Conservation (phyloP, 2,888 invertebrate genomes). For the Amphipyra berbera region DNA sequence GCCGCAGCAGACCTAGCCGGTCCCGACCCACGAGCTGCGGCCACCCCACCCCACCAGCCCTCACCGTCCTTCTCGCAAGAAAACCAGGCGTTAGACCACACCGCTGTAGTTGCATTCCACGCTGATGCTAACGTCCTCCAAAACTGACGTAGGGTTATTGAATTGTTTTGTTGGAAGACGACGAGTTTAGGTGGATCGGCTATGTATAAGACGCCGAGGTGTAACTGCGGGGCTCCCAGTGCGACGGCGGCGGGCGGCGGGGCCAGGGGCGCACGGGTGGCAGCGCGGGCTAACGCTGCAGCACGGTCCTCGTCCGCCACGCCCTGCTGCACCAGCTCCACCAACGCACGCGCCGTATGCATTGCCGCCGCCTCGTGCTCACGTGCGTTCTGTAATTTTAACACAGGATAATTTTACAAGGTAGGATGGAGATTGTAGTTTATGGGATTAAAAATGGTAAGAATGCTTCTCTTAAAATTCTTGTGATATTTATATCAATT, state of each 20-base stretch:
- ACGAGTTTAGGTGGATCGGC: constrained; percentile 79
- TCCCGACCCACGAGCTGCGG: constrained; percentile 82
- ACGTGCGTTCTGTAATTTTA: constrained; percentile 74
- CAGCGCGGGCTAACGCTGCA: constrained; percentile 81
- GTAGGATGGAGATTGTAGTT: background rate
- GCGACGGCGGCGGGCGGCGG: constrained; percentile 85
- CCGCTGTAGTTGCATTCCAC: constrained; percentile 84
- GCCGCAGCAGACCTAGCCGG: constrained; percentile 90
- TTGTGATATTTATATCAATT: constrained; percentile 1
- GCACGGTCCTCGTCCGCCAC: constrained; percentile 81
- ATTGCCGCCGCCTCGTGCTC: constrained; percentile 83
- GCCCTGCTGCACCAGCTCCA: constrained; percentile 83
- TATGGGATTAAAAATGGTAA: too few relatives aligned
- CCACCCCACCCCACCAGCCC: constrained; percentile 86
- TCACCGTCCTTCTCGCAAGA: constrained; percentile 78
- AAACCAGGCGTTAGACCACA: constrained; percentile 87
- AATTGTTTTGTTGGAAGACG: constrained; percentile 86
- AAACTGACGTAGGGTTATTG: constrained; percentile 86
- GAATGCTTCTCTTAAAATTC: constrained; percentile 3
- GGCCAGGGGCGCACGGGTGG: constrained; percentile 79
- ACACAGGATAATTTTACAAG: background rate
- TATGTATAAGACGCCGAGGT: constrained; percentile 85
- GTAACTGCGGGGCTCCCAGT: constrained; percentile 86
- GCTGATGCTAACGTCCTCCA: constrained; percentile 88
- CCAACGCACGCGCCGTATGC: constrained; percentile 84